Evolutionary conservation across 2,797 vertebrate genomes (phyloP), one percentile per base, ranked within the genome.

Genomic region (Sciurus vulgaris): DNA sequence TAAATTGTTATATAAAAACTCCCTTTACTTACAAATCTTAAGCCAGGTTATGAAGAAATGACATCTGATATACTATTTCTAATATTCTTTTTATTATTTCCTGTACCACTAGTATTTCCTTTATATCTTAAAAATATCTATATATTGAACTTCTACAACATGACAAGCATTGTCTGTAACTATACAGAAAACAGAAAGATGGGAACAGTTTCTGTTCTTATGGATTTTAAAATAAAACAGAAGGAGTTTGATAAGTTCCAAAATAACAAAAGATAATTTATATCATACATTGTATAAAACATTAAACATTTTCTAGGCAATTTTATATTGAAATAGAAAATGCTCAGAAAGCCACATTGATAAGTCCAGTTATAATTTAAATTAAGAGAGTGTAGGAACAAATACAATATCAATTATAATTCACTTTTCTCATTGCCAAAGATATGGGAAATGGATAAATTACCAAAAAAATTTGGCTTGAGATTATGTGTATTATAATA

Each of bases 311-410:
- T 74, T 72, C 15, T 44, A 10, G 67, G 33, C 4, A 12, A 83
- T 76, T 91, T 91, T 5, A 59, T 14, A 18, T 4, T 88, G 65
- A 92, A 76, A 76, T 51, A 81, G 4, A 95, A 93, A 91, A 47
- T 49, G 0, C 22, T 41, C 69, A 35, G 86, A 65, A 92, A 47
- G 0, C 22, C 2, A 65, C 0, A 4, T 28, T 22, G 78, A 92
- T 24, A 44, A 84, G 2, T 85, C 84, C 11, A 86, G 7, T 14
- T 44, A 33, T 38, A 74, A 88, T 78, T 96, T 92, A 35, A 94
- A 3, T 26, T 74, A 35, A 12, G 73, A 47, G 1, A 89, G 12
- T 49, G 0, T 76, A 20, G 4, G 7, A 93, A 63, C 24, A 93
- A 86, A 86, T 4, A 86, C 2, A 81, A 0, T 14, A 61, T 30